Base-by-base conservation (phyloP, 2,113 vertebrate species). In the Mirounga angustirostris region DNA sequence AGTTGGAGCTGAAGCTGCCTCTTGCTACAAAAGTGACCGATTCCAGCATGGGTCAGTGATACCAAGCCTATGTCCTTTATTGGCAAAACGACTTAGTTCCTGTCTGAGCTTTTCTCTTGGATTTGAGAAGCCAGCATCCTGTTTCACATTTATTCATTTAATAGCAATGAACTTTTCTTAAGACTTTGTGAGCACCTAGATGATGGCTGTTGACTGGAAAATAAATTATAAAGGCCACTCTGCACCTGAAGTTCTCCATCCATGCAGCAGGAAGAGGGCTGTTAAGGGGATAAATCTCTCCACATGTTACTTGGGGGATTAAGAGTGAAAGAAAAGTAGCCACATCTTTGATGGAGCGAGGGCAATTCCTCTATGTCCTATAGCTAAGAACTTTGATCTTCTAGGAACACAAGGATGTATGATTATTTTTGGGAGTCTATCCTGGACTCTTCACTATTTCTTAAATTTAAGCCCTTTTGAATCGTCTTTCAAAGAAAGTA, bases 241-340 rank as follows among this genome's bases (percentile, higher is more conserved):
- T 28, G 50, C 36, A 24, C 65, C 30, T 58, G 14, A 4, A 15
- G 50, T 19, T 16, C 14, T 12, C 54, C 0, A 7, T 63, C 43
- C 8, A 0, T 10, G 28, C 12, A 36, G 43, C 33, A 56, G 28
- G 33, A 30, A 58, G 76, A 50, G 81, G 43, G 13, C 46, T 89
- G 11, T 19, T 52, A 7, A 16, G 22, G 36, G 15, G 18, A 4
- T 5, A 28, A 18, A 36, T 30, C n/a, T 30, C 30, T 61, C 40
- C 15, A 3, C 11, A 0, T 40, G n/a, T 73, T 40, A 46, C 46
- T 0, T 0, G 0, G 21, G 43, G 58, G 12, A 11, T 6, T 3
- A 7, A 84, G 24, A 28, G 28, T 2, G 21, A 52, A 81, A 28
- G 85, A 40, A 61, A 40, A 46, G 56, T 8, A 82, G 19, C 46